Evolutionary conservation across 2,113 vertebrate species (phyloP).

Genomic region (Dolichallabes microphthalmus): DNA sequence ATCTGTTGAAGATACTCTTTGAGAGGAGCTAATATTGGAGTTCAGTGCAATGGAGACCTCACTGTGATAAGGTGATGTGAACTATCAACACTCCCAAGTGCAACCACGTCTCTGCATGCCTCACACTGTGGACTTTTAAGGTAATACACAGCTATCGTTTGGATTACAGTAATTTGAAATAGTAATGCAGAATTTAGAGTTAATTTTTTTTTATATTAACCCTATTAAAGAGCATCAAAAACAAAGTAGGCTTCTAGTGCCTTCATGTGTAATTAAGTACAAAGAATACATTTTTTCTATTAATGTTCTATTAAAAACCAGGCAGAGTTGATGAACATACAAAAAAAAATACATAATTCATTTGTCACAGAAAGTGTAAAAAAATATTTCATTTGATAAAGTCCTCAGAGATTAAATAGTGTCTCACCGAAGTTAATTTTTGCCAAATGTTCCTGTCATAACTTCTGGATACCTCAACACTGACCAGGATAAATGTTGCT

Average conservation of each 20-base stretch:
- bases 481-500: not conserved
- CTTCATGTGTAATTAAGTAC: not conserved
- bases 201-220: not conserved
- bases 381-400: not conserved
- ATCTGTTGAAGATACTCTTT: slow-evolving; percentile 40
- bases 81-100: slow-evolving; percentile 26
- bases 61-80: slow-evolving; percentile 41
- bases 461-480: not conserved
- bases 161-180: not conserved
- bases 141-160: not conserved
- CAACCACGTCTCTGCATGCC: slow-evolving; percentile 5
- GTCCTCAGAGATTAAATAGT: not conserved
- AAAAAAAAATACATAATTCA: not conserved
- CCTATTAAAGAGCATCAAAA: not conserved
- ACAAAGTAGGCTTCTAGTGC: not conserved
- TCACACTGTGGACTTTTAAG: slow-evolving; percentile 22
- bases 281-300: not conserved
- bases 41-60: not conserved
- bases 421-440: not conserved
- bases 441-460: not conserved
- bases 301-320: too few species aligned
- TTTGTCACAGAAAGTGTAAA: not conserved
- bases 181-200: not conserved
- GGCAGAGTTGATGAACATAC: not conserved
- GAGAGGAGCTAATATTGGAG: slow-evolving; percentile 32